phyloP scores from a whole-genome alignment of 2,797 vertebrate species.

The Phataginus tetradactyla region DNA sequence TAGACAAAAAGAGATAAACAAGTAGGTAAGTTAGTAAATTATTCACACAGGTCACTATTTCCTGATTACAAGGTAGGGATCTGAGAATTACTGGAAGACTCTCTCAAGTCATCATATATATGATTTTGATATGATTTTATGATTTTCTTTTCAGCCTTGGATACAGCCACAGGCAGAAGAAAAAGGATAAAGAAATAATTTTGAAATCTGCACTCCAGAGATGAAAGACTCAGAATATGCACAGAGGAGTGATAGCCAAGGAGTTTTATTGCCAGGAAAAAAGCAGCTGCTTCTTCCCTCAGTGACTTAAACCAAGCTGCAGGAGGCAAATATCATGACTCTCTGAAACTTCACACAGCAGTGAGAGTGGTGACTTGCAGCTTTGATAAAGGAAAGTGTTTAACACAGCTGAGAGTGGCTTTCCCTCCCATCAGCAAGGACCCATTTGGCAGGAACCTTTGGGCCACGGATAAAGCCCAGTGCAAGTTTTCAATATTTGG shows the following conservation, averaged over 20 bases:
- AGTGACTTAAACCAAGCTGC: not conserved
- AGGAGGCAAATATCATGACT: conserved; percentile 43
- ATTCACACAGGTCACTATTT: conserved; percentile 20
- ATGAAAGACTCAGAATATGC: conserved; percentile 11
- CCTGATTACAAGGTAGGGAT: not conserved
- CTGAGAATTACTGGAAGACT: not conserved
- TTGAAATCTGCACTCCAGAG: conserved; percentile 42
- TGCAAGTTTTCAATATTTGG: not conserved
- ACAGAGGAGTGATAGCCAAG: conserved; percentile 6
- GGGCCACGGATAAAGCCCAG: not conserved
- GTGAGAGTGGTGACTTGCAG: not conserved
- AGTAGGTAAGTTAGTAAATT: conserved; percentile 5
- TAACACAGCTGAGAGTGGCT: not conserved
- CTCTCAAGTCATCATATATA: not conserved
- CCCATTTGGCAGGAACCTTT: not conserved
- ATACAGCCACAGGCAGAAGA: not conserved
- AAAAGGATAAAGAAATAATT: conserved; percentile 35
- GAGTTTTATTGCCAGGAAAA: not conserved
- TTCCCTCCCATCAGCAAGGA: conserved; percentile 20
- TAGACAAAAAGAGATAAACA: conserved; percentile 30
- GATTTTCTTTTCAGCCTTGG: not conserved
- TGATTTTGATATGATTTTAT: not conserved
- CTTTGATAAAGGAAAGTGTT: conserved; percentile 57
- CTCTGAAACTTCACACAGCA: conserved; percentile 4
- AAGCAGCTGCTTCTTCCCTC: conserved; percentile 7